Evolutionary conservation across 2,888 invertebrate species (phyloP).

Genomic region (Athripsodes cinereus): DNA sequence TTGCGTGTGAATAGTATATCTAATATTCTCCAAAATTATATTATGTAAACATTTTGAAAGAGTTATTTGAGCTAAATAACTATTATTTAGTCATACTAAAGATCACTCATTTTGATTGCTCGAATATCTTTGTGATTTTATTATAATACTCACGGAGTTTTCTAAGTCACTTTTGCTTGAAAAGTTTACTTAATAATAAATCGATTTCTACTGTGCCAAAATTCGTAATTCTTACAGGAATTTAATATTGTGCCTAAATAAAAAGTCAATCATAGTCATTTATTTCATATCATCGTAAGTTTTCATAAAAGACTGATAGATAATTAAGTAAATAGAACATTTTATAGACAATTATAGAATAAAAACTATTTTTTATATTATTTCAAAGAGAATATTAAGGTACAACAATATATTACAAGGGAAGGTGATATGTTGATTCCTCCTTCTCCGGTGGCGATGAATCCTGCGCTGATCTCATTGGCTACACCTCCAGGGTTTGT

Average conservation of each 20-base stretch:
- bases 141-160: too few relatives aligned
- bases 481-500: constrained; percentile 24
- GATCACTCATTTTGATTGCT: too few relatives aligned
- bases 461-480: constrained; percentile 25
- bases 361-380: not conserved
- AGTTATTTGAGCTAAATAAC: too few relatives aligned
- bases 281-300: not conserved
- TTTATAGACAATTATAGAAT: not conserved
- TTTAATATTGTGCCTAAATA: constrained; percentile 19
- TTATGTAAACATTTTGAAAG: not conserved
- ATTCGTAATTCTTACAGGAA: constrained; percentile 16
- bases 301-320: not conserved
- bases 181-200: not conserved
- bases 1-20: constrained; percentile 23
- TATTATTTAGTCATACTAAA: too few relatives aligned
- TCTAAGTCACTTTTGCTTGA: too few relatives aligned
- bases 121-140: too few relatives aligned
- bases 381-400: not conserved
- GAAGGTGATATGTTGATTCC: constrained; percentile 38
- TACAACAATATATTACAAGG: not conserved
- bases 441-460: constrained; percentile 34
- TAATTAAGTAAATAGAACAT: not conserved
- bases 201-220: not conserved
- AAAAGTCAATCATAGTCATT: not conserved
- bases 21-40: constrained; percentile 14